Conservation (phyloP, 2,888 invertebrate species). For the Hyposoter didymator region DNA sequence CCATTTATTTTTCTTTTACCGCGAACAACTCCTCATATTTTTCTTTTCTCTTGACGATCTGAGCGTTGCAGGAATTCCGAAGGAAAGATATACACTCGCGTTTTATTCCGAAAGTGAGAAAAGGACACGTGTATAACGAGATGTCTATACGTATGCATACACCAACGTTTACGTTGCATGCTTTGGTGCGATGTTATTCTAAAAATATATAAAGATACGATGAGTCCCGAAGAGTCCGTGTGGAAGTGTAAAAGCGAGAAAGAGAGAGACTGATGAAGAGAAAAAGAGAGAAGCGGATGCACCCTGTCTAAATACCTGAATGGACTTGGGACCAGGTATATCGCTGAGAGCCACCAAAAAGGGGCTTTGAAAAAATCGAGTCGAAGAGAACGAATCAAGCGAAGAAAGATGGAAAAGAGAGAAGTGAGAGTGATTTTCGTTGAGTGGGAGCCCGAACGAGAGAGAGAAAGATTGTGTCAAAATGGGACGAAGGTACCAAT, state of each 20-base stretch:
- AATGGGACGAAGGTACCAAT: conserved; percentile 71
- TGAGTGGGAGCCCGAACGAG: conserved; percentile 44
- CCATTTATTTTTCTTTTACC: conserved; percentile 10
- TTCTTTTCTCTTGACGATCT: conserved; percentile 19
- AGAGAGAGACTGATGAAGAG: conserved; percentile 67
- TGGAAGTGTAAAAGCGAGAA: conserved; percentile 45
- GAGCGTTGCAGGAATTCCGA: conserved; percentile 26
- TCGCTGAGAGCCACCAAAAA: conserved; percentile 58
- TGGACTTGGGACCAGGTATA: conserved; percentile 76
- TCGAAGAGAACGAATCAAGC: conserved; percentile 42
- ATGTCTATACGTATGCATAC: neutral
- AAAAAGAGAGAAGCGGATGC: conserved; percentile 74
- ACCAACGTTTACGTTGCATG: conserved; percentile 6
- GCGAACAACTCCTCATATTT: neutral
- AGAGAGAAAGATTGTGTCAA: conserved; percentile 70
- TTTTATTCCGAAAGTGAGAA: conserved; percentile 53
- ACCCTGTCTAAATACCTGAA: conserved; percentile 77
- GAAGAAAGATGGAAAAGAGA: conserved; percentile 50
- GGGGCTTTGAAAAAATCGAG: conserved; percentile 66
- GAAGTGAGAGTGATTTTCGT: conserved; percentile 48
- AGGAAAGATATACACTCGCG: conserved; percentile 22
- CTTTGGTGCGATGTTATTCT: conserved; percentile 53
- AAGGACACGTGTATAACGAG: conserved; percentile 2
- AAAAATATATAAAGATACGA: conserved; percentile 60
- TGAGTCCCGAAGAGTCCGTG: conserved; percentile 26